Evolutionary conservation across 2,113 vertebrate species (phyloP).

Genomic region (Benitochromis conjunctus): DNA sequence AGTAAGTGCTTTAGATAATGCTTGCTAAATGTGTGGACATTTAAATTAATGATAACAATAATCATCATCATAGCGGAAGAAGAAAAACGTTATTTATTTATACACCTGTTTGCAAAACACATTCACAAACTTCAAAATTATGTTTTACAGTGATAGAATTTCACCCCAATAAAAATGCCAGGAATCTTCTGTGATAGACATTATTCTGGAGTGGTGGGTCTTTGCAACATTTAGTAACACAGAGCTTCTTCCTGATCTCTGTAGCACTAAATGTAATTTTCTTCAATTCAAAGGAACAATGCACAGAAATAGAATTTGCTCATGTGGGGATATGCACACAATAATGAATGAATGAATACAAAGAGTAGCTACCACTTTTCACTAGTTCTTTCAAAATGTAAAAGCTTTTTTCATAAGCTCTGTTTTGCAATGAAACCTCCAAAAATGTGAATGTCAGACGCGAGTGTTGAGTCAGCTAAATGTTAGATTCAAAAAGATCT

Average conservation of each 20-base stretch:
- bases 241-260: background rate
- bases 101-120: background rate
- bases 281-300: background rate
- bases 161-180: background rate
- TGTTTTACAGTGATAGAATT: background rate
- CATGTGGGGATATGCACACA: background rate
- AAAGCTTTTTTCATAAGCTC: conserved; percentile 15
- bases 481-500: conserved; percentile 37
- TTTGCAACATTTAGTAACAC: background rate
- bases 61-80: background rate
- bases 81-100: background rate
- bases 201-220: background rate
- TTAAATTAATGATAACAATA: background rate
- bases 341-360: background rate
- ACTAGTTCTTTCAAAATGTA: conserved; percentile 15
- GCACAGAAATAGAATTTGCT: background rate
- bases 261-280: background rate
- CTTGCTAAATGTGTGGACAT: background rate
- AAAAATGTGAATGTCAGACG: conserved; percentile 8
- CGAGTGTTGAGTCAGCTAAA: conserved; percentile 47
- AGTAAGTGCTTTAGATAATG: background rate
- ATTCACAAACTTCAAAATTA: background rate
- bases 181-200: background rate
- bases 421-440: conserved; percentile 14
- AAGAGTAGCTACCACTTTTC: background rate